phyloP scores from a whole-genome alignment of 2,888 invertebrate species.

The Noctua janthe region DNA sequence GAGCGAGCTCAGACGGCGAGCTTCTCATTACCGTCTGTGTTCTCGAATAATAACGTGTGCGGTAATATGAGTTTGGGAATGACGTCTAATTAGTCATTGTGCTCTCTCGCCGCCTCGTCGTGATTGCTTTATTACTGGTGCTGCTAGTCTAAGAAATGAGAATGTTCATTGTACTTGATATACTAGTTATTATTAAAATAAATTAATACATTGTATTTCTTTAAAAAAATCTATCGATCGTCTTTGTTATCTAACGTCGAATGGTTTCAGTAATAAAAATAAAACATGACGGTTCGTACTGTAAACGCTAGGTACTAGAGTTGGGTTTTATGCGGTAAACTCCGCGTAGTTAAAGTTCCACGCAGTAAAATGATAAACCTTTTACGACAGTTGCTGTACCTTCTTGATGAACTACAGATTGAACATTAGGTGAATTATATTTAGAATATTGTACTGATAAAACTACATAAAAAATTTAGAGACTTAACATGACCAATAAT shows the following conservation, averaged over 20 bases:
- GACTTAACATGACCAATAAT: too few species aligned
- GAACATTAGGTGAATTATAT: slow-evolving; percentile 33
- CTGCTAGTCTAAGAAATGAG: slow-evolving; percentile 36
- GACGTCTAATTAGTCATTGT: slow-evolving; percentile 61
- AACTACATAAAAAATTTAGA: too few species aligned
- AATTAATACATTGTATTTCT: slow-evolving; percentile 12
- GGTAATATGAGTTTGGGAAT: slow-evolving; percentile 59
- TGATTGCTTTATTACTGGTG: slow-evolving; percentile 58
- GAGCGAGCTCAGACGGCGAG: slow-evolving; percentile 51
- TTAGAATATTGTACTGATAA: not conserved
- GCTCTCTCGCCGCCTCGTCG: slow-evolving; percentile 27
- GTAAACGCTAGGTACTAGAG: slow-evolving; percentile 50
- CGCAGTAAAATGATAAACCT: slow-evolving; percentile 68
- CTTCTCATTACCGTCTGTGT: slow-evolving; percentile 62
- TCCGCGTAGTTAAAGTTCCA: slow-evolving; percentile 52
- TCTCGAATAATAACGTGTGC: slow-evolving; percentile 49
- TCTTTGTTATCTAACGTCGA: slow-evolving; percentile 25
- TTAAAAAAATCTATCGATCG: slow-evolving; percentile 1
- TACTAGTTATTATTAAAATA: not conserved
- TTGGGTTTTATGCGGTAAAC: slow-evolving; percentile 56
- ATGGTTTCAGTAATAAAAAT: slow-evolving; percentile 57
- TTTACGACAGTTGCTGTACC: slow-evolving; percentile 63
- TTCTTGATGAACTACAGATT: slow-evolving; percentile 52
- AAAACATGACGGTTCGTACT: slow-evolving; percentile 47
- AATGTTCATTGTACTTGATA: slow-evolving; percentile 23